Conservation (phyloP, 1,140 invertebrate species). For the Drosophila tropicalis region DNA sequence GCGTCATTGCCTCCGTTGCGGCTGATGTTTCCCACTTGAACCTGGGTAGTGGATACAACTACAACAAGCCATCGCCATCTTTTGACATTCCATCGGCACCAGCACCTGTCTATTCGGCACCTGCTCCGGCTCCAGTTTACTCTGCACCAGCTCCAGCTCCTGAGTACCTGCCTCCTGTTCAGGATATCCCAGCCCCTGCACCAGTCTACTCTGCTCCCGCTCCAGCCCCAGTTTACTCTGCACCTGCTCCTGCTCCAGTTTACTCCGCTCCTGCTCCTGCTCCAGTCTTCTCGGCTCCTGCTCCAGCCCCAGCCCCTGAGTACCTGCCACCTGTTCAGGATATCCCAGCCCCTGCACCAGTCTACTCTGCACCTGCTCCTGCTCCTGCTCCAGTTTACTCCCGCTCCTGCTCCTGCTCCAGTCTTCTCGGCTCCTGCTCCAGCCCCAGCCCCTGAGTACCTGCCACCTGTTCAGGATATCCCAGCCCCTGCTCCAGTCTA, state of each 20-base stretch:
- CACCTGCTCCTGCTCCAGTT: conserved; percentile 35
- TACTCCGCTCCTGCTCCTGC: conserved; percentile 43
- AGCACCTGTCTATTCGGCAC: conserved; percentile 17
- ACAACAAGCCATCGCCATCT: conserved; percentile 61
- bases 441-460: conserved; percentile 36
- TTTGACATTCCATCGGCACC: conserved; percentile 62
- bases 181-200: conserved; percentile 10
- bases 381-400: conserved; percentile 57
- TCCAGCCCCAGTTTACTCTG: conserved; percentile 31
- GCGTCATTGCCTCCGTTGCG: conserved; percentile 64
- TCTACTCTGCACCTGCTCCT: conserved; percentile 50
- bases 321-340: conserved; percentile 48
- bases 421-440: conserved; percentile 44
- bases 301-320: conserved; percentile 48
- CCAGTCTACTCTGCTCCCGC: conserved; percentile 32
- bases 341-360: conserved; percentile 42
- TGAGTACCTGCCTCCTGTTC: conserved; percentile 23
- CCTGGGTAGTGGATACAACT: conserved; percentile 64
- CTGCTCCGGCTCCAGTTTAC: conserved; percentile 34
- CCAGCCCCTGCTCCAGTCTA: conserved; percentile 50
- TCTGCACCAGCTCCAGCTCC: conserved; percentile 30
- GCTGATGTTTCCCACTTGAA: conserved; percentile 73
- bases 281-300: conserved; percentile 38
- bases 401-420: conserved; percentile 42
- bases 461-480: conserved; percentile 14